Conservation (phyloP, 2,113 vertebrate species). For the Mus spicilegus region DNA sequence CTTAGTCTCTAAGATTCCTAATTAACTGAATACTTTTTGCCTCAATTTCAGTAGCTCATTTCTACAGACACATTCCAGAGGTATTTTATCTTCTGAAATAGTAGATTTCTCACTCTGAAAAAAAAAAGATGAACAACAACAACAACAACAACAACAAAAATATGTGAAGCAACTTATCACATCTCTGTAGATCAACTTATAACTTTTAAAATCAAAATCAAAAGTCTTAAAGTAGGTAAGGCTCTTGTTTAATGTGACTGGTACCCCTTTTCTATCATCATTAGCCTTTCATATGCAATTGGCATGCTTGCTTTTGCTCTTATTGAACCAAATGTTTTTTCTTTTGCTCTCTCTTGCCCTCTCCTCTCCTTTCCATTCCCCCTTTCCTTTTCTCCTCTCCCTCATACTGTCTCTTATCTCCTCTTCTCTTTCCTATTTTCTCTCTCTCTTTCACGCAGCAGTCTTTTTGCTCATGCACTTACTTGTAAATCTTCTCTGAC, state of each 20-base stretch:
- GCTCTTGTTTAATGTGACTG: neutral
- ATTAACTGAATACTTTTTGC: neutral
- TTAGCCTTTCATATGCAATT: neutral
- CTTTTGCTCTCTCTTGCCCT: neutral
- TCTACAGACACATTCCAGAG: neutral
- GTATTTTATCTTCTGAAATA: conserved; percentile 21
- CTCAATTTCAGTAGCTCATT: neutral
- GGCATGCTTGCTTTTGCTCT: neutral
- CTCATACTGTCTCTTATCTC: neutral
- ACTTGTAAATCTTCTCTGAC: neutral
- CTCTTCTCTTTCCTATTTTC: too few relatives aligned
- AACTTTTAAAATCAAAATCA: neutral
- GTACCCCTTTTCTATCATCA: neutral
- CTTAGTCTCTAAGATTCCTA: neutral
- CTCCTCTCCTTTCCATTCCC: neutral
- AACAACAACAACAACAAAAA: neutral
- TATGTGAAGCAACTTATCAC: neutral
- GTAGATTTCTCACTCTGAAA: neutral
- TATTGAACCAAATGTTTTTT: neutral
- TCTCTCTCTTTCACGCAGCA: neutral
- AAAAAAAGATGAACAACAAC: neutral
- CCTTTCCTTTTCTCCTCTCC: neutral
- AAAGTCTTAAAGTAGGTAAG: neutral
- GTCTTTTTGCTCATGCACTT: neutral
- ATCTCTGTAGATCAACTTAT: neutral